Base-by-base conservation (phyloP, 1,140 invertebrate species). In the Chelonus insularis region DNA sequence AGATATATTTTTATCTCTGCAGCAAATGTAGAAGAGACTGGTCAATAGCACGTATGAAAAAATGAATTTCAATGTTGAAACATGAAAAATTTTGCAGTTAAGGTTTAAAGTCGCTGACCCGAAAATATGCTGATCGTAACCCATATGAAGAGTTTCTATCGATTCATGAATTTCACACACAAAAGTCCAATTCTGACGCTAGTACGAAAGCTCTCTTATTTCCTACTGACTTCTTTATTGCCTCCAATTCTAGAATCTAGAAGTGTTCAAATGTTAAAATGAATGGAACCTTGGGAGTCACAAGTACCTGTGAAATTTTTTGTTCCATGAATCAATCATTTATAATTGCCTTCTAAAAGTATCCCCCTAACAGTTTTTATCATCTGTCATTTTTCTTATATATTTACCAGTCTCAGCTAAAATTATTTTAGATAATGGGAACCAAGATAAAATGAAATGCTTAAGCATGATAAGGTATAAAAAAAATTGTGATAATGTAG, bases 91-190 rank as follows among this genome's bases (percentile, higher is more conserved):
- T 48, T 8, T 12, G 25, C 25, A 4, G 25, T n/a, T 47, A 12
- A 1, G 29, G 8, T 16, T 43, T 5, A 43, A 21, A 37, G 18
- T 11, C 52, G 20, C 16, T 55, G 52, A 55, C 52, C 52, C 20
- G 52, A 55, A 39, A 39, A 55, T 55, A 55, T 55, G 52, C 52
- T 55, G 52, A 55, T 55, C 34, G 25, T 34, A 36, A n/a, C 32
- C 36, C 14, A 16, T 18, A 20, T 20, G 34, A 21, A 11, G 34
- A 12, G 11, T 37, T 55, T 37, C 34, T 21, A 37, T 55, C 18
- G 34, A 55, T 55, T 34, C 32, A 29, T 39, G 36, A 36, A 21
- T 37, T 20, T 37, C 6, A 11, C 34, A 37, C 18, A 37, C 25
- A 52, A 1, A 18, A 37, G 29, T 32, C n/a, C 9, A 37, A 36